Conservation (phyloP, 2,888 invertebrate genomes). For the Tenthredo scrophulariae region DNA sequence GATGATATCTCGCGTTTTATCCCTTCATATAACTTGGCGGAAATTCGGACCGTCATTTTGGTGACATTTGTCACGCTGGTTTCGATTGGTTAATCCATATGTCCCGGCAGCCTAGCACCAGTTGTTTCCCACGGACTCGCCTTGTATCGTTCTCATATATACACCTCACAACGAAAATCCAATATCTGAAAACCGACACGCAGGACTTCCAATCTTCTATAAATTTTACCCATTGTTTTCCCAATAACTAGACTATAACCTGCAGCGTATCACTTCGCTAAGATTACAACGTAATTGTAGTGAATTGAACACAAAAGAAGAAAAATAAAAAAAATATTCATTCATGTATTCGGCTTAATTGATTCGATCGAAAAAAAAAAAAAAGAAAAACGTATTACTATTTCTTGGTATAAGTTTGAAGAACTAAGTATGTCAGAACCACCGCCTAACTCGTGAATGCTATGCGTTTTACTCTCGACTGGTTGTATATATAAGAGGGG, state of each 20-base stretch:
- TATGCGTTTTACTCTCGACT: slow-evolving; percentile 11
- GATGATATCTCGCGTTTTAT: slow-evolving; percentile 36
- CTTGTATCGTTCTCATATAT: slow-evolving; percentile 13
- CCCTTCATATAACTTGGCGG: slow-evolving; percentile 4
- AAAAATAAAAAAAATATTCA: not conserved
- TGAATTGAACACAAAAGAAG: not conserved
- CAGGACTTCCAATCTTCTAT: slow-evolving; percentile 31
- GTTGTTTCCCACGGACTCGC: slow-evolving; percentile 42
- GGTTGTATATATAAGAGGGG: not conserved
- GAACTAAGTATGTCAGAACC: not conserved
- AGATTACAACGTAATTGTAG: not conserved
- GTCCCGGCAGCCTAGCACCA: not conserved
- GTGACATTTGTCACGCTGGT: slow-evolving; percentile 52
- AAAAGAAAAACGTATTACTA: not conserved
- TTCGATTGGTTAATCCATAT: slow-evolving; percentile 52
- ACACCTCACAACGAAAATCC: slow-evolving; percentile 20
- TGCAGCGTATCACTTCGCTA: not conserved
- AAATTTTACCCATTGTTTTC: not conserved
- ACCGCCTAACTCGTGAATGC: not conserved
- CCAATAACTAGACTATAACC: not conserved
- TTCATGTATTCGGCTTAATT: not conserved
- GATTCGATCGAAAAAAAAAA: not conserved
- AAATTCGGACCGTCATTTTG: slow-evolving; percentile 49
- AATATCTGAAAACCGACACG: slow-evolving; percentile 25
- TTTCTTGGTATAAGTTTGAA: not conserved